Conservation (phyloP, 2,113 vertebrate genomes). For the Cyprinus carpio region DNA sequence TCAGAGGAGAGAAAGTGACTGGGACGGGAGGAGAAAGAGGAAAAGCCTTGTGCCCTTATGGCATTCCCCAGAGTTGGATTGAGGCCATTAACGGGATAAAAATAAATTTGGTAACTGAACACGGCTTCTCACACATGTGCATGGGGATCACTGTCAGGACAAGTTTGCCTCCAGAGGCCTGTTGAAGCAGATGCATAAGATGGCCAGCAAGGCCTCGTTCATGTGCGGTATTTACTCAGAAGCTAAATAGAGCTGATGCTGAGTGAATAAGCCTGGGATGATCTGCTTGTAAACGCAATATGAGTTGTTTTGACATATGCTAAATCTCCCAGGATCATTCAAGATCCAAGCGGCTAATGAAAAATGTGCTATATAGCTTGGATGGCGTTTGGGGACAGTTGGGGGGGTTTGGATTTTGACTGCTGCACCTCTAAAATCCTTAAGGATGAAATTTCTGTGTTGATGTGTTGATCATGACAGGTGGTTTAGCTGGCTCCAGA, state of each 20-base stretch:
- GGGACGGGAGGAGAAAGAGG: slow-evolving; percentile 46
- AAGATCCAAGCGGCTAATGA: neutral
- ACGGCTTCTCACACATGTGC: slow-evolving; percentile 76
- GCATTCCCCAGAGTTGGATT: slow-evolving; percentile 63
- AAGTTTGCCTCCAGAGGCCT: slow-evolving; percentile 48
- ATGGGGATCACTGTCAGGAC: slow-evolving; percentile 84
- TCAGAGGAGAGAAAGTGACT: slow-evolving; percentile 53
- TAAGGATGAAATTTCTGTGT: neutral
- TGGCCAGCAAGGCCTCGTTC: neutral
- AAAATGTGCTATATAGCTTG: neutral
- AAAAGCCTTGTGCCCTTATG: slow-evolving; percentile 51
- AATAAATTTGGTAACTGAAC: slow-evolving; percentile 83
- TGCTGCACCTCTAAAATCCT: neutral
- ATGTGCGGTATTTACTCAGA: slow-evolving; percentile 9
- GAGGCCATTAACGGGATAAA: slow-evolving; percentile 68
- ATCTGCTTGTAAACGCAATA: neutral
- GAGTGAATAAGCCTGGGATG: slow-evolving; percentile 3
- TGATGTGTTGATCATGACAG: neutral
- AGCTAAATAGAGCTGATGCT: neutral
- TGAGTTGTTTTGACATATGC: neutral
- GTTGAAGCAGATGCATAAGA: slow-evolving; percentile 16
- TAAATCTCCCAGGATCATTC: neutral
- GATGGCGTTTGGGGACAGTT: neutral
- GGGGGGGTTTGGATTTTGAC: neutral
- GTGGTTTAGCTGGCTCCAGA: neutral